Evolutionary conservation across 2,888 invertebrate species (phyloP).

Genomic region (Erpobdella octoculata): DNA sequence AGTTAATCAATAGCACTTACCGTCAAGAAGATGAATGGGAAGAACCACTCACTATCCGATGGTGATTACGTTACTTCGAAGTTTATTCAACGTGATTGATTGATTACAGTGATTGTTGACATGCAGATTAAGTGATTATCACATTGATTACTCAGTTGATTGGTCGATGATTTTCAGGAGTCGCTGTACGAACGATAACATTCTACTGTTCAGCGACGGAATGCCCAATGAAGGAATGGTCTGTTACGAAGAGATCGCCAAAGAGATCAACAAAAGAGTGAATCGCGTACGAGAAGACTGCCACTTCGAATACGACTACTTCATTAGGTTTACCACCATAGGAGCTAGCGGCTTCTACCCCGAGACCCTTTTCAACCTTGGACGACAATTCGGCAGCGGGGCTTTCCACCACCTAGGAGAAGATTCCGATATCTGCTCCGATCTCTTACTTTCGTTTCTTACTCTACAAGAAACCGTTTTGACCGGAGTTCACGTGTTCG

Average conservation of each 20-base stretch:
- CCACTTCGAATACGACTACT: conserved; percentile 42
- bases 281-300: conserved; percentile 38
- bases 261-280: conserved; percentile 42
- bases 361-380: conserved; percentile 42
- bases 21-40: too few relatives aligned
- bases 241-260: conserved; percentile 40
- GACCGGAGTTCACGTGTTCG: conserved; percentile 41
- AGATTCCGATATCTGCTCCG: conserved; percentile 40
- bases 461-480: conserved; percentile 43
- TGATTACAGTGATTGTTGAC: too few relatives aligned
- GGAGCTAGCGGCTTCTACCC: conserved; percentile 44
- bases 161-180: conserved; percentile 15
- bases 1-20: too few relatives aligned
- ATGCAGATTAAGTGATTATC: not conserved
- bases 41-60: too few relatives aligned
- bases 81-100: too few relatives aligned
- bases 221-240: conserved; percentile 45
- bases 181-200: conserved; percentile 41
- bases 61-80: too few relatives aligned
- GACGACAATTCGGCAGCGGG: conserved; percentile 45
- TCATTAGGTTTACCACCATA: conserved; percentile 43
- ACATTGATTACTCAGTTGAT: not conserved
- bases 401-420: conserved; percentile 45
- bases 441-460: conserved; percentile 44
- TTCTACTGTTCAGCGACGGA: conserved; percentile 46